Evolutionary conservation across 2,888 invertebrate species (phyloP).

Genomic region (Ornithoptera alexandrae): DNA sequence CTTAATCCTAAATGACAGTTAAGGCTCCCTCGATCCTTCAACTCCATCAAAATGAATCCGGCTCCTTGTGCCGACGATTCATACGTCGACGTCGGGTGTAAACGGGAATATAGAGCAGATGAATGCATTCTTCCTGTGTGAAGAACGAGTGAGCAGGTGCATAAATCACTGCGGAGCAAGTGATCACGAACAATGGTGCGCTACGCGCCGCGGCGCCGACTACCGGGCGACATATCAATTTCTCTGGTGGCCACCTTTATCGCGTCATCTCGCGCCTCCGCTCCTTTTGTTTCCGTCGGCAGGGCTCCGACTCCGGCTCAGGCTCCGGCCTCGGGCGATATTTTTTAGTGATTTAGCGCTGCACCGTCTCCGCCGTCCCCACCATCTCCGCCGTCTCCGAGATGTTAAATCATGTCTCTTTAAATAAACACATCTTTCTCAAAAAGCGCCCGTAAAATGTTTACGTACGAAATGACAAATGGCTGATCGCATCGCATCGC

Average conservation of each 20-base stretch:
- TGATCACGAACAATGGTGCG: slow-evolving; percentile 41
- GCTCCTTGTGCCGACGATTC: no score
- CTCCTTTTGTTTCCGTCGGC: slow-evolving; percentile 33
- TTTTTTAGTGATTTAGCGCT: slow-evolving; percentile 27
- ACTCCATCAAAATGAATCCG: no score
- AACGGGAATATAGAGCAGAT: no score
- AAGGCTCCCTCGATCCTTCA: no score
- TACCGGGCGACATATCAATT: slow-evolving; percentile 50
- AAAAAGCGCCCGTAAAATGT: slow-evolving; percentile 25
- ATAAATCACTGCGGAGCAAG: slow-evolving; percentile 42
- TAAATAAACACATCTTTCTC: slow-evolving; percentile 30
- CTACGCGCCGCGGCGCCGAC: slow-evolving; percentile 39
- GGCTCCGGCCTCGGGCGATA: slow-evolving; percentile 12
- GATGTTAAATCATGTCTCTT: slow-evolving; percentile 30
- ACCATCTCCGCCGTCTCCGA: slow-evolving; percentile 21
- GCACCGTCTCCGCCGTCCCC: no score
- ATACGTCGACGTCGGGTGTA: no score
- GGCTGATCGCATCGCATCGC: slow-evolving; percentile 11
- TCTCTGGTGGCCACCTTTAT: slow-evolving; percentile 38
- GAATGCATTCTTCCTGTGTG: no score
- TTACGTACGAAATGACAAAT: slow-evolving; percentile 29
- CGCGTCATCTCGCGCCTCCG: slow-evolving; percentile 33
- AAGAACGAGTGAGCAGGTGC: slow-evolving; percentile 9
- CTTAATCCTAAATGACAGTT: no score
- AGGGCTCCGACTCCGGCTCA: slow-evolving; percentile 11